These are phyloP conservation scores for Myopa tessellatipennis DNA, from an alignment of 2,888 invertebrate genomes.

Conservation along the genomic window DNA sequence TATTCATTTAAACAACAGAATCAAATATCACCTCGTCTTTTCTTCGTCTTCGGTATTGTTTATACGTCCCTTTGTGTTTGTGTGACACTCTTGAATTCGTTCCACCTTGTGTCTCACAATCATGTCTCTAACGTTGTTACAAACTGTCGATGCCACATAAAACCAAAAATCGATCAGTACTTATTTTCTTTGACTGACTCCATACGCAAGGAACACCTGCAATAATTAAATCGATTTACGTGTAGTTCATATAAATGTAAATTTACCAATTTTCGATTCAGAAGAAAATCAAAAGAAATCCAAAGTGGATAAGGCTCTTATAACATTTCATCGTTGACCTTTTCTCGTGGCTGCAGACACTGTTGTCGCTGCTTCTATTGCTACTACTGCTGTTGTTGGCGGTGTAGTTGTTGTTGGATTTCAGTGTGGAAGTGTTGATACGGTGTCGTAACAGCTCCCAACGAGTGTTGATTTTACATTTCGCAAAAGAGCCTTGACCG, in stretches of 20 bases:
- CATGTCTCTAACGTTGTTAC: neutral
- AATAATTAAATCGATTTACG: constrained; percentile 19
- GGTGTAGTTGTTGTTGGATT: neutral
- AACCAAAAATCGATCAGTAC: no score
- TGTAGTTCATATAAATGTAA: constrained; percentile 13
- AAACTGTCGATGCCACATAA: neutral
- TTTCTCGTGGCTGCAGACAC: constrained; percentile 15
- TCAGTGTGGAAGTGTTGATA: constrained; percentile 6
- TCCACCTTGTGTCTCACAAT: no score
- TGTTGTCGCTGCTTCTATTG: neutral
- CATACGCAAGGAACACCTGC: neutral
- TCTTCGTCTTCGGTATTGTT: no score
- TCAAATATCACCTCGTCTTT: no score
- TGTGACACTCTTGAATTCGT: no score
- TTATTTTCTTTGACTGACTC: no score
- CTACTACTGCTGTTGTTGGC: neutral
- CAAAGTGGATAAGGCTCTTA: no score
- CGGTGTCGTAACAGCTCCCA: constrained; percentile 2
- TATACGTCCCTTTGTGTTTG: no score
- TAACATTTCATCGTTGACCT: constrained; percentile 29
- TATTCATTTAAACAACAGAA: no score
- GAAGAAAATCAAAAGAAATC: neutral
- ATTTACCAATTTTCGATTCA: constrained; percentile 7
- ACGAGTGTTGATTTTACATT: neutral
- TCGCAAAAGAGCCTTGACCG: constrained; percentile 37